Evolutionary conservation across 1,140 invertebrate genomes (phyloP).

Genomic region (Reticulitermes speratus): DNA sequence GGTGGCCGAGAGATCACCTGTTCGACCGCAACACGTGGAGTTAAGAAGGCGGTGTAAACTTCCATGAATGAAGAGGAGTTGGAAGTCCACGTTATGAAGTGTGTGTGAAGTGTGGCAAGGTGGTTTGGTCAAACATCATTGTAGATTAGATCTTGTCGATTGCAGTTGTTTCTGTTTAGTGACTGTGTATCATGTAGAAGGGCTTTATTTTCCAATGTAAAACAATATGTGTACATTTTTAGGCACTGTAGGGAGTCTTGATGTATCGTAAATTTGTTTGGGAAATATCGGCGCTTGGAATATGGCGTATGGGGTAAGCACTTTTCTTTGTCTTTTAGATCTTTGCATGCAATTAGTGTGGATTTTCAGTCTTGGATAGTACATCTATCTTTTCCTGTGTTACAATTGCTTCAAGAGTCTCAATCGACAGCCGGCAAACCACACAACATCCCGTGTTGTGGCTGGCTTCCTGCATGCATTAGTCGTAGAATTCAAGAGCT

Average conservation of each 20-base stretch:
- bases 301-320: slow-evolving; percentile 9
- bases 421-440: too few relatives aligned
- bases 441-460: too few relatives aligned
- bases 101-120: neutral
- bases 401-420: too few relatives aligned
- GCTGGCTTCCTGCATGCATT: too few relatives aligned
- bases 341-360: too few relatives aligned
- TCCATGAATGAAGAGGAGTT: too few relatives aligned
- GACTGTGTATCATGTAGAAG: neutral
- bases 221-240: neutral
- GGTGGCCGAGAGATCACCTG: neutral
- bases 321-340: neutral
- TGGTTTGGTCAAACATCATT: neutral
- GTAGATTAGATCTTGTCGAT: neutral
- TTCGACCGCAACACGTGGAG: neutral
- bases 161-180: neutral
- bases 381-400: too few relatives aligned
- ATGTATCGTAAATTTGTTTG: neutral
- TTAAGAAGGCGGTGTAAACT: neutral
- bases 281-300: neutral
- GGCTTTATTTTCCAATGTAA: neutral
- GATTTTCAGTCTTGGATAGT: too few relatives aligned
- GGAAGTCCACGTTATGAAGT: too few relatives aligned
- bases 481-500: too few relatives aligned
- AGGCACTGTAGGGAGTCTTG: neutral